A percentile compares a stretch with the other conserved stretches of the same genome.
Conservation (phyloP, 1,140 invertebrate species). For the Phymastichus coffea region DNA sequence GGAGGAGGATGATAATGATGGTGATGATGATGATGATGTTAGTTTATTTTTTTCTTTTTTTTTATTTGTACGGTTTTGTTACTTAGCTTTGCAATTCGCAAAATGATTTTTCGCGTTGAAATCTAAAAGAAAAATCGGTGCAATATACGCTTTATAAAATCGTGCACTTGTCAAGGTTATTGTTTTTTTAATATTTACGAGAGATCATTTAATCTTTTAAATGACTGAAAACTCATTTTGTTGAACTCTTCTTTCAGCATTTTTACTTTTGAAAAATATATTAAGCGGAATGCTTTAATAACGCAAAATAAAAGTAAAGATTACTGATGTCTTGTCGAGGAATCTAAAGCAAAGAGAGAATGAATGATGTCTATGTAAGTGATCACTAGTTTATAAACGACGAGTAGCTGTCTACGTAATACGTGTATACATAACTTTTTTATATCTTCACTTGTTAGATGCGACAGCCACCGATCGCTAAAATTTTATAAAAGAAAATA, state of each 20-base stretch:
- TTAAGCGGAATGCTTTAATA: constrained; percentile 39
- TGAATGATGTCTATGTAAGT: constrained; percentile 39
- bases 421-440: constrained; percentile 46
- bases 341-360: constrained; percentile 33
- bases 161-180: no score
- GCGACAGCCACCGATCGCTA: constrained; percentile 31
- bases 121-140: no score
- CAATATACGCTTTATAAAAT: no score
- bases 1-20: no score
- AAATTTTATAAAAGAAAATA: constrained; percentile 20
- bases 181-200: background rate
- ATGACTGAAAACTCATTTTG: constrained; percentile 9
- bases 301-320: constrained; percentile 39
- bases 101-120: no score
- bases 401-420: constrained; percentile 43
- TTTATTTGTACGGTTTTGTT: constrained; percentile 21
- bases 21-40: no score
- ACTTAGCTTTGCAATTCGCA: constrained; percentile 1
- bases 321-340: constrained; percentile 42
- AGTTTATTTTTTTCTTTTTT: no score
- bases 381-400: constrained; percentile 47
- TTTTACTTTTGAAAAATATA: constrained; percentile 12
- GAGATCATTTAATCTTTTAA: background rate
- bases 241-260: constrained; percentile 13
- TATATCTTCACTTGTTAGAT: constrained; percentile 47